A percentile compares a stretch with the other conserved stretches of the same genome.
phyloP scores from a whole-genome alignment of 2,888 invertebrate species.

The Cryptocephalus moraei region DNA sequence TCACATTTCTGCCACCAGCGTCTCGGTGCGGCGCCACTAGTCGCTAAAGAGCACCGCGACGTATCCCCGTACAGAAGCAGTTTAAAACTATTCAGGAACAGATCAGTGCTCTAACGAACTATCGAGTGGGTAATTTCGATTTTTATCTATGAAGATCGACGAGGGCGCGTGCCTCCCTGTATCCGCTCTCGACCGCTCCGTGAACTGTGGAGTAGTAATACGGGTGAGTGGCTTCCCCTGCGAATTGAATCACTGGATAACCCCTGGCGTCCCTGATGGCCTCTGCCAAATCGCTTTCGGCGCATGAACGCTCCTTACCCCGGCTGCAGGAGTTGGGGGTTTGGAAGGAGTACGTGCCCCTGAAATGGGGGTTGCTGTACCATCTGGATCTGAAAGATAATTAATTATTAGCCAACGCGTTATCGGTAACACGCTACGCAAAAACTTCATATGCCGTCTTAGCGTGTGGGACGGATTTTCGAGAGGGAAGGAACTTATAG shows the following conservation, averaged over 20 bases:
- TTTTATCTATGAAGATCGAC: conserved; percentile 3
- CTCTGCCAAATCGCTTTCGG: conserved; percentile 3
- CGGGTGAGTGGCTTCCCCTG: conserved; percentile 44
- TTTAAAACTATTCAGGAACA: too few relatives aligned
- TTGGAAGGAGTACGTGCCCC: conserved; percentile 21
- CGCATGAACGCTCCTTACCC: not conserved
- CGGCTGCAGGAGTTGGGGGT: conserved; percentile 1
- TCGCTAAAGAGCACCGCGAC: too few relatives aligned
- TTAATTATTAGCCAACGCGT: not conserved
- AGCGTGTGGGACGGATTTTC: too few relatives aligned
- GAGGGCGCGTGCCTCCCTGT: conserved; percentile 38
- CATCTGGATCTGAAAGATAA: conserved; percentile 17
- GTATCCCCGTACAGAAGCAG: too few relatives aligned
- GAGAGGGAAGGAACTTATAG: too few relatives aligned
- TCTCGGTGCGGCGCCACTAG: too few relatives aligned
- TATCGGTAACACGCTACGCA: too few relatives aligned
- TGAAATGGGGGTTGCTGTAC: conserved; percentile 22
- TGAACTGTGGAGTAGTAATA: conserved; percentile 40
- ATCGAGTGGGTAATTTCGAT: too few relatives aligned
- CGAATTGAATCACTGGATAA: conserved; percentile 42
- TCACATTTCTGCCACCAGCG: too few relatives aligned
- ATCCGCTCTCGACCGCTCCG: conserved; percentile 40
- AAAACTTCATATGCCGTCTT: too few relatives aligned
- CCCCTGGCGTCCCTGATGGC: conserved; percentile 24
- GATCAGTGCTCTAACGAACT: too few relatives aligned